Conservation (phyloP, 2,113 vertebrate species). For the Sakesphorus luctuosus region DNA sequence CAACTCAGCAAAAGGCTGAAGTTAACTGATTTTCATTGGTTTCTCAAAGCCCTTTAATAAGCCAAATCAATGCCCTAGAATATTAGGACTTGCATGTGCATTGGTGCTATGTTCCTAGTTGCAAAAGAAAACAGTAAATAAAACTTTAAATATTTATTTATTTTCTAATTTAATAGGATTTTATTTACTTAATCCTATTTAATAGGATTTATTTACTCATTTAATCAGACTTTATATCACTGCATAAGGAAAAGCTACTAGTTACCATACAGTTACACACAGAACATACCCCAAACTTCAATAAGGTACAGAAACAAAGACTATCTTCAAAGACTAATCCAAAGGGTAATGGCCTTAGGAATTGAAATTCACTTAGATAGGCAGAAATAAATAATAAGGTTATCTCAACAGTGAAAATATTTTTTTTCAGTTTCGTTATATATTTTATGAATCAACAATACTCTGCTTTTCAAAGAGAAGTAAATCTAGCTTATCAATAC, state of each 20-base stretch:
- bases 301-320: not conserved
- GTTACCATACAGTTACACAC: not conserved
- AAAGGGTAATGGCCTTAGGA: not conserved
- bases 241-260: not conserved
- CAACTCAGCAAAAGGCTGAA: not conserved
- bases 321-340: not conserved
- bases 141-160: not conserved
- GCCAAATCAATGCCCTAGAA: not conserved
- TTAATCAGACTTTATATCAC: not conserved
- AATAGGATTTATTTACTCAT: not conserved
- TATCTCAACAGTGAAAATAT: not conserved
- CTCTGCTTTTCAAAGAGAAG: not conserved
- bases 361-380: not conserved
- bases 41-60: not conserved
- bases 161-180: not conserved
- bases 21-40: not conserved
- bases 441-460: not conserved
- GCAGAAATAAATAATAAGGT: not conserved
- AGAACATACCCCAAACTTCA: not conserved
- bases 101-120: not conserved
- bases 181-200: not conserved
- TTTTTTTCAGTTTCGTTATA: not conserved
- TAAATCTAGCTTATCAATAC: not conserved
- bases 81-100: not conserved
- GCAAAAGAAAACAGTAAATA: not conserved